Evolutionary conservation across 2,113 vertebrate genomes (phyloP), one percentile per base, ranked within the genome.

Genomic region (Tetrax tetrax): DNA sequence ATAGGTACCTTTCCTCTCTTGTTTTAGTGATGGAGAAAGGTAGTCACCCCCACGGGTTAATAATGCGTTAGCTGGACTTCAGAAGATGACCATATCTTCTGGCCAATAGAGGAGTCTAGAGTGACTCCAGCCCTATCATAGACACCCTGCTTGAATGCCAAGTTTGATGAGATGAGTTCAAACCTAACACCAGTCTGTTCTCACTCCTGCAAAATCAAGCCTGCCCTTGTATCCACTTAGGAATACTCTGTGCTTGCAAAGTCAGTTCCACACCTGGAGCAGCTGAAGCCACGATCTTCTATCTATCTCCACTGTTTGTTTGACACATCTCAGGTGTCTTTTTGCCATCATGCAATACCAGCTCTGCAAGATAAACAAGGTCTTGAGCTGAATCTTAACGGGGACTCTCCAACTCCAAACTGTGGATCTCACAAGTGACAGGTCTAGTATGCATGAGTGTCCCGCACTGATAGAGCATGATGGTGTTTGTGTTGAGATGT

Each of bases 21-120:
- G 1, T 22, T 37, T 33, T 31, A 38, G 41, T 12, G 57, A 22
- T 18, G 38, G 15, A 56, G 72, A 69, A 31, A 83, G 9, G 16
- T 17, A 70, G 43, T 35, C 15, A 57, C 2, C 5, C 6, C 13
- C 53, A 45, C 37, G 18, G 23, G 33, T 81, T 80, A 37, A 53
- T 48, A 16, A 41, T 0, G 0, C 5, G 28, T 20, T 50, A 56
- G 38, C 20, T 54, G 33, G 23, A 27, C 4, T 59, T 64, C 5
- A 37, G 54, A 87, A 54, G 69, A 3, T 22, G 35, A 28, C 7
- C 13, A 1, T 10, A 10, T 66, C n/a, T 45, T 29, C 35, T 5
- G 2, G 19, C 14, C 24, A 50, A 14, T 1, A 64, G 33, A 74
- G 13, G 47, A 94, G 5, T 19, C 11, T 33, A 20, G 27, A 12